A percentile compares a stretch with the other conserved stretches of the same genome.
Evolutionary conservation across 1,140 invertebrate species (phyloP).

Genomic region (Drosophila pachea): DNA sequence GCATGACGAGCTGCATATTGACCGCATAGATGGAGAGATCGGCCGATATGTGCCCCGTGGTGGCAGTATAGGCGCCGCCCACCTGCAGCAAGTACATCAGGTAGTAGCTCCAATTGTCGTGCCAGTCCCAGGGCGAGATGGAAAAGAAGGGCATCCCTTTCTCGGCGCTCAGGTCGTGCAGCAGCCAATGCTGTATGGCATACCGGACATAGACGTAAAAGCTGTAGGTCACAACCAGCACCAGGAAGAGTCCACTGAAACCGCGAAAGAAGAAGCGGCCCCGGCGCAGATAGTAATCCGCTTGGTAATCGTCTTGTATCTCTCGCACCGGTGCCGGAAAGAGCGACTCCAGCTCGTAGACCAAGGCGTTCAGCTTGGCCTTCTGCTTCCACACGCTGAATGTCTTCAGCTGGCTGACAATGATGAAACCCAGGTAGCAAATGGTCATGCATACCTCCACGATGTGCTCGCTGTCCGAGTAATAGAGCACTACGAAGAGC

Average conservation of each 20-base stretch:
- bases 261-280: constrained; percentile 17
- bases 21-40: constrained; percentile 44
- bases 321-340: constrained; percentile 31
- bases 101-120: constrained; percentile 48
- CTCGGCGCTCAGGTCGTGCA: constrained; percentile 12
- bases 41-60: constrained; percentile 47
- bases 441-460: constrained; percentile 50
- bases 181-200: constrained; percentile 32
- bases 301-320: constrained; percentile 24
- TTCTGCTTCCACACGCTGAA: constrained; percentile 38
- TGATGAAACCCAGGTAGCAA: constrained; percentile 45
- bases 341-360: constrained; percentile 37
- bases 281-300: constrained; percentile 20
- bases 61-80: constrained; percentile 40
- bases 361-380: constrained; percentile 23
- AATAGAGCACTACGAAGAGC: constrained; percentile 25
- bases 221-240: constrained; percentile 49
- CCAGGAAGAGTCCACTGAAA: constrained; percentile 44
- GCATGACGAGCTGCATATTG: constrained; percentile 54
- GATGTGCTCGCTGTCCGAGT: constrained; percentile 28
- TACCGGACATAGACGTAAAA: constrained; percentile 37
- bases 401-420: constrained; percentile 48
- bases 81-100: constrained; percentile 35
- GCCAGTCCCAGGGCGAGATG: constrained; percentile 46
- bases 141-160: constrained; percentile 38